Conservation (phyloP, 2,797 vertebrate species). For the Sebastes vulpes region DNA sequence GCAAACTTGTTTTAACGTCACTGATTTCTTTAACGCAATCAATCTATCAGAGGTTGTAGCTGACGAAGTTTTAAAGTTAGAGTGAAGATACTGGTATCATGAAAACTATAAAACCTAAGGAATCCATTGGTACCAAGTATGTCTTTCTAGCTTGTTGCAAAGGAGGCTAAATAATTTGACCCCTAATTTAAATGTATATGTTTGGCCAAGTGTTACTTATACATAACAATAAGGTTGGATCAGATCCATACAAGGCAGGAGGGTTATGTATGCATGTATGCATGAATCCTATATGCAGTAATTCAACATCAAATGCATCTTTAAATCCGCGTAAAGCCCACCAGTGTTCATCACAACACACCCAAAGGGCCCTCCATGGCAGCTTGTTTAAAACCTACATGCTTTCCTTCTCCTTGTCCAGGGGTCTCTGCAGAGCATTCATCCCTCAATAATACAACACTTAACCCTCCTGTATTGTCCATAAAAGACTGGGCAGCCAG, state of each 20-base stretch:
- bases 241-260: conserved; percentile 1
- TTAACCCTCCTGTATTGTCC: conserved; percentile 75
- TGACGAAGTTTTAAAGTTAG: too few relatives aligned
- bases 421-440: conserved; percentile 63
- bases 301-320: conserved; percentile 60
- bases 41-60: too few relatives aligned
- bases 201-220: neutral
- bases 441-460: conserved; percentile 82
- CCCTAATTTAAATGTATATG: neutral
- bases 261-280: conserved; percentile 19
- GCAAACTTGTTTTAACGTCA: too few relatives aligned
- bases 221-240: neutral
- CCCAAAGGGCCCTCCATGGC: conserved; percentile 63
- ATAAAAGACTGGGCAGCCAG: conserved; percentile 76
- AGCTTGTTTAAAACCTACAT: conserved; percentile 66
- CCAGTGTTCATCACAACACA: conserved; percentile 61
- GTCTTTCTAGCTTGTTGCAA: too few relatives aligned
- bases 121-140: too few relatives aligned
- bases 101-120: too few relatives aligned
- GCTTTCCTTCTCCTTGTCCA: conserved; percentile 54
- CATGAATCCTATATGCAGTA: conserved; percentile 27
- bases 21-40: too few relatives aligned
- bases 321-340: conserved; percentile 56
- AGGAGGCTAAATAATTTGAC: too few relatives aligned
- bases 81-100: too few relatives aligned